Evolutionary conservation across 2,797 vertebrate genomes (phyloP).

Genomic region (Euphonia xanthogaster): DNA sequence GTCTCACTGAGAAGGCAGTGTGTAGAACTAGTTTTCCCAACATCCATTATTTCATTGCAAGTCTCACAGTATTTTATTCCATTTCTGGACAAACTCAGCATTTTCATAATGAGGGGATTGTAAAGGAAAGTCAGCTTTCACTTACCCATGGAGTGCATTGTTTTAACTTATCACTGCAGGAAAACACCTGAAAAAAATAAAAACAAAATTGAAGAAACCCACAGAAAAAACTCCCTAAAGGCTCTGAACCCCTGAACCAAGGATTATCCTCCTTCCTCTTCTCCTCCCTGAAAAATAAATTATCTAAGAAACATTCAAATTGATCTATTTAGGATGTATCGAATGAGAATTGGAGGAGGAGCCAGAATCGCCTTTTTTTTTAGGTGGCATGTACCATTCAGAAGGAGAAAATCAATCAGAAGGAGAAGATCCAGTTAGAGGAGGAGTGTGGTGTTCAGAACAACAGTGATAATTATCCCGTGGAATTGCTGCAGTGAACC

Average conservation of each 20-base stretch:
- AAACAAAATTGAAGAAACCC: background rate
- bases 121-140: background rate
- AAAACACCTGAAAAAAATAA: background rate
- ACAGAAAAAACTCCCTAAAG: background rate
- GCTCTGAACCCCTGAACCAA: background rate
- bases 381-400: background rate
- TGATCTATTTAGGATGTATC: background rate
- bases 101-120: background rate
- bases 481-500: background rate
- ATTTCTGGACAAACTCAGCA: background rate
- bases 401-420: background rate
- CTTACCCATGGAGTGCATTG: background rate
- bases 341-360: background rate
- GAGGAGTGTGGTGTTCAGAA: background rate
- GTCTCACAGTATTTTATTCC: background rate
- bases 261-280: background rate
- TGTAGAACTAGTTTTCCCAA: background rate
- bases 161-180: background rate
- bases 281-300: background rate
- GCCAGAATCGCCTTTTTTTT: background rate
- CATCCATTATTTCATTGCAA: background rate
- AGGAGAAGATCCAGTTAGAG: background rate
- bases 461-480: background rate
- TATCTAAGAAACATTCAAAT: background rate
- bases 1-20: background rate